Evolutionary conservation across 2,797 vertebrate genomes (phyloP).

Genomic region (Staurois parvus): DNA sequence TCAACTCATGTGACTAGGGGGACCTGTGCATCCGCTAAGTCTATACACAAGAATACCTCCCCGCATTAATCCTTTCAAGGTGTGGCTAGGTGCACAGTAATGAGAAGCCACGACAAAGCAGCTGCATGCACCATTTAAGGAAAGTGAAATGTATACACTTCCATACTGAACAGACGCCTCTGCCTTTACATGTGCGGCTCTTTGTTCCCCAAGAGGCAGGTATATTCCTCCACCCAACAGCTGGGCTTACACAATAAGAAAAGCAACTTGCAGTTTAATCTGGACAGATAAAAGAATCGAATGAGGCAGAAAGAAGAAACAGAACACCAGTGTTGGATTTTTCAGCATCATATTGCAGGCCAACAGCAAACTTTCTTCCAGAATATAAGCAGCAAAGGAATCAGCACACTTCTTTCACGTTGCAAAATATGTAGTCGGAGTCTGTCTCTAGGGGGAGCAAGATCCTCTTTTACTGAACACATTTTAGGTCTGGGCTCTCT

Average conservation of each 20-base stretch:
- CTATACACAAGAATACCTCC: neutral
- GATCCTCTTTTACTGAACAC: neutral
- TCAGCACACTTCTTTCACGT: slow-evolving; percentile 62
- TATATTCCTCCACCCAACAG: slow-evolving; percentile 64
- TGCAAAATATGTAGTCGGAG: neutral
- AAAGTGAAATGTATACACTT: neutral
- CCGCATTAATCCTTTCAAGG: neutral
- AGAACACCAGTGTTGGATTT: slow-evolving; percentile 37
- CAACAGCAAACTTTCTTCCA: slow-evolving; percentile 58
- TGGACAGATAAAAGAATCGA: slow-evolving; percentile 40
- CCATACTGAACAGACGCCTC: neutral
- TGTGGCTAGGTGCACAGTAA: neutral
- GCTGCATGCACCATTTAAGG: neutral
- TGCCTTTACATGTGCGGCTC: neutral
- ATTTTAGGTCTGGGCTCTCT: neutral
- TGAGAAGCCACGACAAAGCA: neutral
- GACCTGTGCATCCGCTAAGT: neutral
- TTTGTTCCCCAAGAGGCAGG: slow-evolving; percentile 20
- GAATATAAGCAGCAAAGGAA: slow-evolving; percentile 42
- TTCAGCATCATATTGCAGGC: slow-evolving; percentile 56
- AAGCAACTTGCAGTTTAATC: slow-evolving; percentile 42
- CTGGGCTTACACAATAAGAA: slow-evolving; percentile 36
- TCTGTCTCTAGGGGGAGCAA: neutral
- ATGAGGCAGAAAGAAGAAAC: slow-evolving; percentile 3
- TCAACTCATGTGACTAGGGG: too few relatives aligned